phyloP scores from a whole-genome alignment of 2,888 invertebrate genomes.

The Diplazon laetatorius region DNA sequence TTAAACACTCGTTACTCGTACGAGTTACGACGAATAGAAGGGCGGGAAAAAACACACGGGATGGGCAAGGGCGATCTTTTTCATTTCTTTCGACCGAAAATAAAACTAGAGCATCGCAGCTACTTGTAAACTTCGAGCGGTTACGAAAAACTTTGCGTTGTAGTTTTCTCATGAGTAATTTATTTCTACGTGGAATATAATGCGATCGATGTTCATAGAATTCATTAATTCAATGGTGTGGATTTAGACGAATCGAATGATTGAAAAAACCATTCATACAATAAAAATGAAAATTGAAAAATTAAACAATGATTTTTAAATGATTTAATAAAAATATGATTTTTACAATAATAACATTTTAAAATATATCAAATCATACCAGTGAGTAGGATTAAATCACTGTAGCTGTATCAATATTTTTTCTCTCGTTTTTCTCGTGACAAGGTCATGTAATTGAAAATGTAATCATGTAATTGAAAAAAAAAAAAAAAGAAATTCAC shows the following conservation, averaged over 20 bases:
- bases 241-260: not conserved
- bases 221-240: not conserved
- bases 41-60: not conserved
- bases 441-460: not conserved
- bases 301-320: no score
- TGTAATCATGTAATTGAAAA: not conserved
- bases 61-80: conserved; percentile 3
- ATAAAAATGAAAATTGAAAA: no score
- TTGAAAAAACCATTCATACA: no score
- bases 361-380: conserved; percentile 2
- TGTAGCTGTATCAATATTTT: not conserved
- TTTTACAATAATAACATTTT: no score
- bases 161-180: not conserved
- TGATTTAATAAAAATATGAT: not conserved
- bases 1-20: conserved; percentile 60
- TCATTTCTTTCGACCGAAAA: conserved; percentile 12
- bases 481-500: not conserved
- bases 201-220: not conserved
- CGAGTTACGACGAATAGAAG: conserved; percentile 11
- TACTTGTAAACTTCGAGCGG: conserved; percentile 13
- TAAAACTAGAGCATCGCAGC: conserved; percentile 15
- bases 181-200: not conserved
- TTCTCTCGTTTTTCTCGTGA: not conserved
- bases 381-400: not conserved
- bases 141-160: conserved; percentile 2